Evolutionary conservation across 2,797 vertebrate species (phyloP), one percentile per base, ranked within the genome.

Genomic region (Helicolenus hilgendorfi): DNA sequence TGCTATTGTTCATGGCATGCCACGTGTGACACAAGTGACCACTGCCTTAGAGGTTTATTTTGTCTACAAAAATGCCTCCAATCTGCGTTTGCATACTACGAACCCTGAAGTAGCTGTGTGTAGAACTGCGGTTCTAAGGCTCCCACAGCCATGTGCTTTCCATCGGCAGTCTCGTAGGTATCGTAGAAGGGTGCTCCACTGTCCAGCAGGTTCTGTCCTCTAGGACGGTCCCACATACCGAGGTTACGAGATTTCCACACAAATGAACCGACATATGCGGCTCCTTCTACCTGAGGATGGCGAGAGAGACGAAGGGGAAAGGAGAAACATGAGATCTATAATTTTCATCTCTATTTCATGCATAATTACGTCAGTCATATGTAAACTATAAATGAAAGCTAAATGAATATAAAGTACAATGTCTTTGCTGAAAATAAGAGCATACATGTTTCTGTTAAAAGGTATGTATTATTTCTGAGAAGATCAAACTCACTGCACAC

Each of bases 71-170:
- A 26, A 6, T 4, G 5, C 8, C 5, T 20, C 3, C 20, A 15
- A 11, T 67, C 7, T 67, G 20, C 4, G 13, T 59, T 24, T 55
- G 3, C 2, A 13, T 7, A 3, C 5, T n/a, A 97, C 97, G 83
- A 69, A 99, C 98, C 99, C 15, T 95, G 89, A 8, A 99, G 87
- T 2, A 99, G 92, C 73, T 97, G 92, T 1, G 72, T 2, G 78
- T 99, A 99, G 93, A 99, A 99, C 85, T 98, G 96, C 7, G 98
- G 97, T 15, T 99, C 99, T 6, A 99, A 5, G 2, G 99, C 98
- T 15, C 99, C 99, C 33, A 99, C 98, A 5, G 99, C 98, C 97
- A 99, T 92, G 84, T 97, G 97, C 81, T 97, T 96, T 41, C 97
- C 98, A 45, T 99, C 99, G 0, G 97, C 96, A 0, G 99, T 99